Evolutionary conservation across 2,797 vertebrate genomes (phyloP), one percentile per base, ranked within the genome.

Genomic region (Karalla daura): DNA sequence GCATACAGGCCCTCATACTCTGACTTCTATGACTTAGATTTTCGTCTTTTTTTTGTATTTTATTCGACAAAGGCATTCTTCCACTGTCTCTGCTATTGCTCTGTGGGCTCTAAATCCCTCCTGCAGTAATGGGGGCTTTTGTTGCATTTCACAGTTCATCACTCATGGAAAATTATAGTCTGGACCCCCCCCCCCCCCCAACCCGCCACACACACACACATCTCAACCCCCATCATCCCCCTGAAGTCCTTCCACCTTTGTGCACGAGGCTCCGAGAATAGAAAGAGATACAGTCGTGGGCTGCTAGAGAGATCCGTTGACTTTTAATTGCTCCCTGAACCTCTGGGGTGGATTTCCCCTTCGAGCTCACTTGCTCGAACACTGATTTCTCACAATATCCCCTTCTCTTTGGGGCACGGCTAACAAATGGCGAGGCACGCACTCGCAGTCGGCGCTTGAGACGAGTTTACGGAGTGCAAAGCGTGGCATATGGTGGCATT

Each of bases 101-200:
- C 52, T 46, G 66, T 24, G 24, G 69, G 73, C 60, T 64, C 68
- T 41, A 84, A 89, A 86, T 89, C 87, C 86, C 83, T 83, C 71
- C 67, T 56, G 63, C 70, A 11, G 77, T 89, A 89, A 89, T 88
- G 63, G 79, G 76, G 69, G 79, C 84, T 91, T 91, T 92, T 90
- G 87, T 90, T 90, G 79, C 78, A 77, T 90, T 91, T 92, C 89
- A 92, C 86, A 89, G 82, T 90, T 92, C 87, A 88, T 91, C 86
- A 89, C 80, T 78, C 68, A 53, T 86, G 72, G 81, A 87, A 82
- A 90, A 91, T 89, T 43, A 83, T 80, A 70, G 79, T 67, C 63
- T 83, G 81, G 50, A 28, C 63, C 51, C 59, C 67, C 49, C 27
- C 35, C 21, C 63, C 40, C 54, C 36, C 30, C 46, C 30, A 30